A percentile compares a stretch with the other conserved stretches of the same genome.
Conservation (phyloP, 2,888 invertebrate genomes). For the Nyleta sp. region DNA sequence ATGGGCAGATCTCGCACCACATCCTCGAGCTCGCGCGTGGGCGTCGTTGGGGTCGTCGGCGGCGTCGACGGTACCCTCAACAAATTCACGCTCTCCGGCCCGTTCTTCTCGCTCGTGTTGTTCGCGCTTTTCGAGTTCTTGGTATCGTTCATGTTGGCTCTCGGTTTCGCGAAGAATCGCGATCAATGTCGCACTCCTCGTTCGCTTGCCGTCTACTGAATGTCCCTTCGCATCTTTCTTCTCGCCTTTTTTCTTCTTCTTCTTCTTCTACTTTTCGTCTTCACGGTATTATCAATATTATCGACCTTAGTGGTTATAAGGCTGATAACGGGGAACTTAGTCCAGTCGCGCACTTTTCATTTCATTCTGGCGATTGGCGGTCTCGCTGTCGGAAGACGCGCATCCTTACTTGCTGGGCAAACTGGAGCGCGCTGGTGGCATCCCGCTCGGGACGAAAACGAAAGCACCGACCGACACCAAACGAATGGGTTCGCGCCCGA, state of each 20-base stretch:
- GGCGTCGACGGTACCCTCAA: slow-evolving; percentile 73
- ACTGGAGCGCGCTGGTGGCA: slow-evolving; percentile 30
- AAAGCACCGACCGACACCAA: slow-evolving; percentile 10
- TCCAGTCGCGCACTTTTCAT: slow-evolving; percentile 46
- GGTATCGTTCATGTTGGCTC: slow-evolving; percentile 55
- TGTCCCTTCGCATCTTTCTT: slow-evolving; percentile 54
- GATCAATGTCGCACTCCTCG: slow-evolving; percentile 14
- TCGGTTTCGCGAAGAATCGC: slow-evolving; percentile 35
- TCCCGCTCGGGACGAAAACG: slow-evolving; percentile 14
- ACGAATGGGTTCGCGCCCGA: slow-evolving; percentile 71
- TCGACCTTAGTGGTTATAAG: slow-evolving; percentile 14
- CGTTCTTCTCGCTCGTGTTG: slow-evolving; percentile 76
- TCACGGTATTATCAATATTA: slow-evolving; percentile 7
- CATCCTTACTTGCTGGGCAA: slow-evolving; percentile 32
- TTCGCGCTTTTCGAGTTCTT: slow-evolving; percentile 72
- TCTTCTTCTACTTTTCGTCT: not conserved
- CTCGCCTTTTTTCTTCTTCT: not conserved
- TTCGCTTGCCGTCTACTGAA: slow-evolving; percentile 27
- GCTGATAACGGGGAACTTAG: slow-evolving; percentile 23
- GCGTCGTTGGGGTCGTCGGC: slow-evolving; percentile 71
- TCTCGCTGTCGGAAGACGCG: not conserved
- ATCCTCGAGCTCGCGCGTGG: slow-evolving; percentile 80
- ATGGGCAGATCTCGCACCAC: slow-evolving; percentile 83
- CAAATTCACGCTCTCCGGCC: slow-evolving; percentile 76
- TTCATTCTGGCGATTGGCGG: slow-evolving; percentile 9